Evolutionary conservation across 2,888 invertebrate genomes (phyloP).

Genomic region (Ypsolopha sequella): DNA sequence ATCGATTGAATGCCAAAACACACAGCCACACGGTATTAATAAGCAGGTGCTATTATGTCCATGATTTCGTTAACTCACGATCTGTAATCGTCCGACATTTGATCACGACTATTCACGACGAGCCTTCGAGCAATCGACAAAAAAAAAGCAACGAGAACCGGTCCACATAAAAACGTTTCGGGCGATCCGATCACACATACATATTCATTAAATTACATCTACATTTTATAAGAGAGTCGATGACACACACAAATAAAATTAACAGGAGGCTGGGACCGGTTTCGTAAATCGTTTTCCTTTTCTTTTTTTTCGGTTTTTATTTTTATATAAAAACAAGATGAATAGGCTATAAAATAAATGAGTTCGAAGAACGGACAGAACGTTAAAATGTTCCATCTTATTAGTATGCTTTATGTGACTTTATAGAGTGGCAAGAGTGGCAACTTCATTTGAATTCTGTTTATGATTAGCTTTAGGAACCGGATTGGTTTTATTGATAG

Average conservation of each 20-base stretch:
- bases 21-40: neutral
- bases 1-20: neutral
- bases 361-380: slow-evolving; percentile 11
- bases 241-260: slow-evolving; percentile 35
- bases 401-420: slow-evolving; percentile 9
- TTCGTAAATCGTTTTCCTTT: slow-evolving; percentile 25
- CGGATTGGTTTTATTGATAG: too few species aligned
- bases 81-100: slow-evolving; percentile 38
- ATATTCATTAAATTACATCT: slow-evolving; percentile 44
- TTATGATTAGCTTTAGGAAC: too few species aligned
- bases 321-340: neutral
- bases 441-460: too few species aligned
- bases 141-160: slow-evolving; percentile 41
- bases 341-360: slow-evolving; percentile 5
- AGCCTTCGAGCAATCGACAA: slow-evolving; percentile 40
- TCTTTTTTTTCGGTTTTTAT: slow-evolving; percentile 8
- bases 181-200: slow-evolving; percentile 39
- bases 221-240: slow-evolving; percentile 34
- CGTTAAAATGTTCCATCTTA: neutral
- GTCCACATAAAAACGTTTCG: slow-evolving; percentile 49
- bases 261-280: slow-evolving; percentile 28
- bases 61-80: slow-evolving; percentile 26
- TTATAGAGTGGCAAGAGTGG: too few species aligned
- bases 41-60: slow-evolving; percentile 49
- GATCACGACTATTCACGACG: slow-evolving; percentile 25